phyloP scores from a whole-genome alignment of 2,797 vertebrate species.

The Catamblyrhynchus diadema region DNA sequence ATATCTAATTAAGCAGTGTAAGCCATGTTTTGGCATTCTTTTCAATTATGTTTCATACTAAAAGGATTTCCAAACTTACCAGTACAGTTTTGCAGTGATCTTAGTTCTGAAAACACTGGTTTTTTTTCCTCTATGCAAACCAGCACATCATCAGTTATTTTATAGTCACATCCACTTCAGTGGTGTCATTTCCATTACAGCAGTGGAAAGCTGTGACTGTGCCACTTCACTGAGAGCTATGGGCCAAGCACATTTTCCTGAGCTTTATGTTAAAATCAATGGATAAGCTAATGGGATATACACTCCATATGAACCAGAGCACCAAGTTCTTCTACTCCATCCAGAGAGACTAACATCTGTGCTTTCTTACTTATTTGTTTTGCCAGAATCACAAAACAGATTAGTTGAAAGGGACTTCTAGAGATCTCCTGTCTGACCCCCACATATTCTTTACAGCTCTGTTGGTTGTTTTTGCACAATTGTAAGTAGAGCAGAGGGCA shows the following conservation, averaged over 20 bases:
- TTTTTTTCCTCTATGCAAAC: background rate
- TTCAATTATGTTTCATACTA: background rate
- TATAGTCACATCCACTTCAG: background rate
- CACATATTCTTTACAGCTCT: background rate
- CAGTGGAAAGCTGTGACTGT: background rate
- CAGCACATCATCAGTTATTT: background rate
- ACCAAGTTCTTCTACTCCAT: background rate
- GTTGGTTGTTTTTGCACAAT: background rate
- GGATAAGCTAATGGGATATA: background rate
- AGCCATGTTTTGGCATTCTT: background rate
- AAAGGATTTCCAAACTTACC: background rate
- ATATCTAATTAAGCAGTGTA: background rate
- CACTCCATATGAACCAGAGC: background rate
- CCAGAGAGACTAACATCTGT: background rate
- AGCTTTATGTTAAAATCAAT: background rate
- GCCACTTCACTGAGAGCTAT: background rate
- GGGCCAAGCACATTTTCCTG: background rate
- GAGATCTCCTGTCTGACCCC: background rate
- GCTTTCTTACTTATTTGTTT: background rate
- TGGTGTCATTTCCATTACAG: background rate
- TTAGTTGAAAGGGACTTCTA: background rate
- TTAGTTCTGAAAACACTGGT: background rate
- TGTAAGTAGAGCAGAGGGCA: background rate
- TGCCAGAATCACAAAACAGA: background rate
- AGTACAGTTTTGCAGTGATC: background rate